Conservation (phyloP, 2,113 vertebrate species). For the Cyphomyrus plagiostoma region DNA sequence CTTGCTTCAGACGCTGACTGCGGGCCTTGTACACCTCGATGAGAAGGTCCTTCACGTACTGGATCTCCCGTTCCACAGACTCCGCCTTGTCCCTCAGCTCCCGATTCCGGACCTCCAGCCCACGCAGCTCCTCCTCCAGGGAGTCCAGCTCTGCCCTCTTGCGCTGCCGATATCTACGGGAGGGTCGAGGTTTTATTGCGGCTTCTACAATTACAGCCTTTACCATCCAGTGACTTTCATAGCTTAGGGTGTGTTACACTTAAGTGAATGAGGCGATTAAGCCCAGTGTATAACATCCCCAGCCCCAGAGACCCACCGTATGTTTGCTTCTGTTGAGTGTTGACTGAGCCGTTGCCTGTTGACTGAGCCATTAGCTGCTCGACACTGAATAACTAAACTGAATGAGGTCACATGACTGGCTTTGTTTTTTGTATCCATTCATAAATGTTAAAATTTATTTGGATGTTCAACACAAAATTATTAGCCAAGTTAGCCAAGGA, state of each 20-base stretch:
- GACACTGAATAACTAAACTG: neutral
- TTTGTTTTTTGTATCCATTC: neutral
- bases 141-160: conserved; percentile 83
- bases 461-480: neutral
- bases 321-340: neutral
- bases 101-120: conserved; percentile 78
- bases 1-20: conserved; percentile 76
- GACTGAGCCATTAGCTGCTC: neutral
- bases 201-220: neutral
- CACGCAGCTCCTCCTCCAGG: conserved; percentile 81
- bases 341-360: neutral
- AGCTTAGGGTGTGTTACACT: neutral
- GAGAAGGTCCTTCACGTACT: conserved; percentile 86
- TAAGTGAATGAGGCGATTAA: neutral
- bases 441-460: neutral
- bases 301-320: neutral
- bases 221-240: neutral
- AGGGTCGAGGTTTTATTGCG: neutral
- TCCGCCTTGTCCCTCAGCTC: conserved; percentile 83
- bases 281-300: neutral
- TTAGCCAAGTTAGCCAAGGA: neutral
- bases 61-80: conserved; percentile 85
- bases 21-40: conserved; percentile 91
- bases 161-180: conserved; percentile 75
- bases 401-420: neutral